Conservation (phyloP, 2,888 invertebrate species). For the Gandaritis pyraliata region DNA sequence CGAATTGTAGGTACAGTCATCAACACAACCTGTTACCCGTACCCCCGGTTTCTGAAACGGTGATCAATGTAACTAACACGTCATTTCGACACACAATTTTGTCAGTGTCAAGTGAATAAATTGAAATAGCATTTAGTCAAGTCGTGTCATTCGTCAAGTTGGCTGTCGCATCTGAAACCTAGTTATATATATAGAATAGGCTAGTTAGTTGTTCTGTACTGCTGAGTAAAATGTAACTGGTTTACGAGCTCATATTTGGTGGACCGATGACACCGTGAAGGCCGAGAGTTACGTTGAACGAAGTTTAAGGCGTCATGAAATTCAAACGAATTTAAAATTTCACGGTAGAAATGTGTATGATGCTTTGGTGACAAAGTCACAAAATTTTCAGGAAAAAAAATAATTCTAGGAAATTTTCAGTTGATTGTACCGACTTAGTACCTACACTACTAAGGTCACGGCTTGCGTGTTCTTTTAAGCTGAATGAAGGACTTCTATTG, state of each 20-base stretch:
- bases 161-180: no score
- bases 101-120: no score
- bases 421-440: constrained; percentile 22
- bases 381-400: neutral
- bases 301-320: neutral
- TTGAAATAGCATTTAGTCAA: no score
- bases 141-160: no score
- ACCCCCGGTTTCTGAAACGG: neutral
- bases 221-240: neutral
- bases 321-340: neutral
- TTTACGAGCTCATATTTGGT: neutral
- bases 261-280: neutral
- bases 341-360: neutral
- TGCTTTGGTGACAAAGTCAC: no score
- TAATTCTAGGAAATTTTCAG: neutral
- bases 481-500: constrained; percentile 43
- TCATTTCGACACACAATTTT: no score
- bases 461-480: constrained; percentile 39
- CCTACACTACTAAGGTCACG: constrained; percentile 36
- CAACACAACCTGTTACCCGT: constrained; percentile 7
- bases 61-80: no score
- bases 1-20: constrained; percentile 10
- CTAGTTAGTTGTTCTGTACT: no score
- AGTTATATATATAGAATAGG: no score
- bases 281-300: neutral